A percentile compares a stretch with the other conserved stretches of the same genome.
Conservation (phyloP, 2,888 invertebrate species). For the Cepaea hortensis region DNA sequence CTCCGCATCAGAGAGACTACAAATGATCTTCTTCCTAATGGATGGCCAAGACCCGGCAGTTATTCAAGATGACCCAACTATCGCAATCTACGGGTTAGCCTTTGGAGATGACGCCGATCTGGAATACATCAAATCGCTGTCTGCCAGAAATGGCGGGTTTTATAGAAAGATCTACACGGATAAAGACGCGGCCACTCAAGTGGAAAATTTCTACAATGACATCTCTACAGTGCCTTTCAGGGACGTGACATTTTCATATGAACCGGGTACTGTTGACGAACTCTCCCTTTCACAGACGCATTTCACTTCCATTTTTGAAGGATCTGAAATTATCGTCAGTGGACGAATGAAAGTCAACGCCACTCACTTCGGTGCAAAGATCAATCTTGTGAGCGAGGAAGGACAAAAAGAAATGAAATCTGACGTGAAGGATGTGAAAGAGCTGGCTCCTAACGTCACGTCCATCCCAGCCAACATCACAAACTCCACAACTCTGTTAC, state of each 20-base stretch:
- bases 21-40: slow-evolving; percentile 76
- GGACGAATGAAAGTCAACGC: slow-evolving; percentile 55
- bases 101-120: slow-evolving; percentile 85
- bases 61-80: slow-evolving; percentile 71
- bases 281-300: slow-evolving; percentile 58
- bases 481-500: not conserved
- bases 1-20: slow-evolving; percentile 44
- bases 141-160: slow-evolving; percentile 83
- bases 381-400: not conserved
- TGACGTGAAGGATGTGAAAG: not conserved
- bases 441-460: not conserved
- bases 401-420: not conserved
- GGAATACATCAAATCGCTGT: slow-evolving; percentile 82
- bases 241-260: slow-evolving; percentile 78
- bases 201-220: slow-evolving; percentile 81
- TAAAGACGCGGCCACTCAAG: slow-evolving; percentile 83
- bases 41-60: slow-evolving; percentile 75
- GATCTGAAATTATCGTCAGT: slow-evolving; percentile 62
- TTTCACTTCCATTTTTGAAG: slow-evolving; percentile 61
- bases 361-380: not conserved
- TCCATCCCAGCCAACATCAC: not conserved
- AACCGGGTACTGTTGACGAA: slow-evolving; percentile 53
- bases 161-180: slow-evolving; percentile 85
- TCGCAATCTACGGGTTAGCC: slow-evolving; percentile 82
- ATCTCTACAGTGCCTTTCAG: slow-evolving; percentile 84